A percentile compares a stretch with the other conserved stretches of the same genome.
Evolutionary conservation across 2,888 invertebrate species (phyloP).

Genomic region (Hypomecis punctinalis): DNA sequence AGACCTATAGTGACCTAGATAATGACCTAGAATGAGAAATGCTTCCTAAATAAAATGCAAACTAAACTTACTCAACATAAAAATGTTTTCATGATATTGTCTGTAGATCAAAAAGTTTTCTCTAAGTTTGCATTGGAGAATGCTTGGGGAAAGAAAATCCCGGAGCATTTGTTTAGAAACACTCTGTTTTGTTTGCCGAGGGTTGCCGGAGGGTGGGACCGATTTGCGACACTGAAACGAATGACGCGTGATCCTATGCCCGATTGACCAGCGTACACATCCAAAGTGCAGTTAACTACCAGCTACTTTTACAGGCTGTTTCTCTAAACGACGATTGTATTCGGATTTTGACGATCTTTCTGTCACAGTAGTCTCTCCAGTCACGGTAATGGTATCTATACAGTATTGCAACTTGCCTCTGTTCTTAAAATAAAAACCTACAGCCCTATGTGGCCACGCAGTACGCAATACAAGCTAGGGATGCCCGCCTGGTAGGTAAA

Average conservation of each 20-base stretch:
- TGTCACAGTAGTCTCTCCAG: no score
- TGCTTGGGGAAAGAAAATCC: slow-evolving; percentile 43
- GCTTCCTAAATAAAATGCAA: not conserved
- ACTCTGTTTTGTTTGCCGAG: slow-evolving; percentile 71
- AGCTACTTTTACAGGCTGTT: slow-evolving; percentile 1
- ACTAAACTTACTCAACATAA: not conserved
- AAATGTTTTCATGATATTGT: not conserved
- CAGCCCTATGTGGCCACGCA: no score
- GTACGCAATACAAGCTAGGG: no score
- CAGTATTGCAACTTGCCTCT: no score
- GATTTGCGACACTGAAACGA: slow-evolving; percentile 75
- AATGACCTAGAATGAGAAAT: no score
- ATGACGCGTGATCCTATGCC: slow-evolving; percentile 65
- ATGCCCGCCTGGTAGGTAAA: no score
- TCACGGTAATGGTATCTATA: no score
- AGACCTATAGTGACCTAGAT: no score
- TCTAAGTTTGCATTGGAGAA: slow-evolving; percentile 20
- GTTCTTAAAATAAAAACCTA: no score
- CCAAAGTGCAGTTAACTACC: slow-evolving; percentile 48
- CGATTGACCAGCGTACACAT: slow-evolving; percentile 62
- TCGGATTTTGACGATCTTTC: no score
- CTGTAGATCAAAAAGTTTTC: slow-evolving; percentile 5
- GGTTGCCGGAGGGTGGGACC: slow-evolving; percentile 56
- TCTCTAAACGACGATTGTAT: not conserved
- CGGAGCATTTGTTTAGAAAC: slow-evolving; percentile 64